Conservation (phyloP, 2,888 invertebrate genomes). For the Eurois occulta region DNA sequence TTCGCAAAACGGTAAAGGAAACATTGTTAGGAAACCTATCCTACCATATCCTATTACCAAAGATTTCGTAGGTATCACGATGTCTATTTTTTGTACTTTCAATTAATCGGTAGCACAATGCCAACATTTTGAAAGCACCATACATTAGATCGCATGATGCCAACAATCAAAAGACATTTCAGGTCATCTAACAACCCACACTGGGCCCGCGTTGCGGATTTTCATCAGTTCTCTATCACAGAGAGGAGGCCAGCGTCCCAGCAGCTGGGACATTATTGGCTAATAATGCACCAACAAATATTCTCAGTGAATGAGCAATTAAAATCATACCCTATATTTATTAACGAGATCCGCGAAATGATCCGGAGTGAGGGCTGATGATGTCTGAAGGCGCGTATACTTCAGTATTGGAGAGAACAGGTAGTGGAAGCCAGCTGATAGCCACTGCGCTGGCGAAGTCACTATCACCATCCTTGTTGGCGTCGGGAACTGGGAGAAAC, state of each 20-base stretch:
- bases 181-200: too few relatives aligned
- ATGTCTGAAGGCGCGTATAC: slow-evolving; percentile 75
- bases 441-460: slow-evolving; percentile 79
- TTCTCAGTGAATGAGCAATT: not conserved
- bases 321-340: slow-evolving; percentile 72
- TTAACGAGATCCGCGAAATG: slow-evolving; percentile 74
- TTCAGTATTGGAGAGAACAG: slow-evolving; percentile 71
- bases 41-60: too few relatives aligned
- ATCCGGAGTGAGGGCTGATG: slow-evolving; percentile 66
- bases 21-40: too few relatives aligned
- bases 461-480: slow-evolving; percentile 70
- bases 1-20: too few relatives aligned
- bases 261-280: not conserved
- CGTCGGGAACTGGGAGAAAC: slow-evolving; percentile 70
- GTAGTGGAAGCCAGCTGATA: slow-evolving; percentile 72
- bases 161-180: too few relatives aligned
- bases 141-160: too few relatives aligned
- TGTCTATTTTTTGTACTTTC: too few relatives aligned
- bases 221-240: too few relatives aligned
- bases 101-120: too few relatives aligned
- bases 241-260: not conserved
- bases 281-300: not conserved
- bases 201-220: too few relatives aligned
- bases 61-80: too few relatives aligned
- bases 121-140: too few relatives aligned